Evolutionary conservation across 2,888 invertebrate species (phyloP).

Genomic region (Dioctria linearis): DNA sequence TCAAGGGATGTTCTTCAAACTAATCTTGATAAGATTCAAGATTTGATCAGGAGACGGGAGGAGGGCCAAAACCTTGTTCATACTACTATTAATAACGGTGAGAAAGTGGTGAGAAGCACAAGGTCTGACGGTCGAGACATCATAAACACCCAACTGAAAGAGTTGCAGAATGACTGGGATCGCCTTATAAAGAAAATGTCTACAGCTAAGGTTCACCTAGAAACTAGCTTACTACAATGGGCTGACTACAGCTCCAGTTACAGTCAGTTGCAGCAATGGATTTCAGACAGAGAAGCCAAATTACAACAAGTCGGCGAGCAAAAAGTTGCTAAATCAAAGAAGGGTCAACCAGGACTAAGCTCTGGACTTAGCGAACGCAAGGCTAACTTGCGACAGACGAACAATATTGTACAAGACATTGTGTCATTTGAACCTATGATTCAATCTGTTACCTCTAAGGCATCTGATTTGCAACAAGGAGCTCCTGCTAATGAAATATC

Average conservation of each 20-base stretch:
- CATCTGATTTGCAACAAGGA: slow-evolving; percentile 91
- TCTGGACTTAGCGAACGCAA: slow-evolving; percentile 87
- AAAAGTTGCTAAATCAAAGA: slow-evolving; percentile 84
- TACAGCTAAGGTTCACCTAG: slow-evolving; percentile 90
- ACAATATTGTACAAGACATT: slow-evolving; percentile 96
- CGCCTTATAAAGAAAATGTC: slow-evolving; percentile 91
- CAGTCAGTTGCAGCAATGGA: slow-evolving; percentile 94
- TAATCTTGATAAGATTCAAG: slow-evolving; percentile 84
- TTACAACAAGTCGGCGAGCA: slow-evolving; percentile 91
- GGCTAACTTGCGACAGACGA: slow-evolving; percentile 90
- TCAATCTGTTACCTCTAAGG: slow-evolving; percentile 94
- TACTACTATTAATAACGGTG: slow-evolving; percentile 89
- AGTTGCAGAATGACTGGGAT: slow-evolving; percentile 94
- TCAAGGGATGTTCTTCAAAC: slow-evolving; percentile 88
- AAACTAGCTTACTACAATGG: slow-evolving; percentile 94
- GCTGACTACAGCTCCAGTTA: slow-evolving; percentile 96
- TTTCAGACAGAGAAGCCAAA: slow-evolving; percentile 93
- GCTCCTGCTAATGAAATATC: slow-evolving; percentile 94
- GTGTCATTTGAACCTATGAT: slow-evolving; percentile 98
- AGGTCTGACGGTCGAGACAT: slow-evolving; percentile 90
- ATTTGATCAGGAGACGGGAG: slow-evolving; percentile 85
- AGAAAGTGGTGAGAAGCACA: slow-evolving; percentile 90
- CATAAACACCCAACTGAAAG: slow-evolving; percentile 89
- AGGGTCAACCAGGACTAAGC: slow-evolving; percentile 84
- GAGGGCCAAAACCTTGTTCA: slow-evolving; percentile 91